phyloP scores from a whole-genome alignment of 2,797 vertebrate genomes.

The Pangasius djambal region DNA sequence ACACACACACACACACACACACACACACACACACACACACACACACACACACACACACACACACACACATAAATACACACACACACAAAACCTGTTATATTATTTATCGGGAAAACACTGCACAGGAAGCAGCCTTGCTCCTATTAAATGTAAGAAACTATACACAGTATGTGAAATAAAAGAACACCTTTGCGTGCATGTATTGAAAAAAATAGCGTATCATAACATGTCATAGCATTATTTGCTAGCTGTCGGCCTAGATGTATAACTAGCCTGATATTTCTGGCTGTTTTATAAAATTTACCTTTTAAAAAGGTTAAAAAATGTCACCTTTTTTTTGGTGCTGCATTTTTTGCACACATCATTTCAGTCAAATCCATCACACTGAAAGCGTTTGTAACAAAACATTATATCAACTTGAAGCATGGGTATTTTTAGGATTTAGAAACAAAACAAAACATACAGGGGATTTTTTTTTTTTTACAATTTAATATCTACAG shows the following conservation, averaged over 20 bases:
- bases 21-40: background rate
- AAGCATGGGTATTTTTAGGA: too few species aligned
- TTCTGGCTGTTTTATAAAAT: background rate
- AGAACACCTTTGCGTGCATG: background rate
- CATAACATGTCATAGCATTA: background rate
- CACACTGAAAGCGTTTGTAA: background rate
- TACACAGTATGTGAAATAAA: background rate
- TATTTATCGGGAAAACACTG: background rate
- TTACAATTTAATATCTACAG: too few species aligned
- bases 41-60: background rate
- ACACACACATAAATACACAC: background rate
- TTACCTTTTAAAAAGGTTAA: background rate
- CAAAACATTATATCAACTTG: background rate
- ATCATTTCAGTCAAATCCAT: background rate
- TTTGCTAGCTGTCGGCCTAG: background rate
- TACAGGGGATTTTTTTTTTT: too few species aligned
- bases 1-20: background rate
- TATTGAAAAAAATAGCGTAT: background rate
- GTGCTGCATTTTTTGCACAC: background rate
- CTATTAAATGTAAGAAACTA: conserved; percentile 13
- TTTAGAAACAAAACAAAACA: too few species aligned
- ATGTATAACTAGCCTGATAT: background rate
- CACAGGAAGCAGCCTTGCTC: background rate
- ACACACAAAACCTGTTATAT: background rate
- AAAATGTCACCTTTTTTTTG: background rate